Conservation (phyloP, 2,888 invertebrate genomes). For the Amphimallon solstitiale region DNA sequence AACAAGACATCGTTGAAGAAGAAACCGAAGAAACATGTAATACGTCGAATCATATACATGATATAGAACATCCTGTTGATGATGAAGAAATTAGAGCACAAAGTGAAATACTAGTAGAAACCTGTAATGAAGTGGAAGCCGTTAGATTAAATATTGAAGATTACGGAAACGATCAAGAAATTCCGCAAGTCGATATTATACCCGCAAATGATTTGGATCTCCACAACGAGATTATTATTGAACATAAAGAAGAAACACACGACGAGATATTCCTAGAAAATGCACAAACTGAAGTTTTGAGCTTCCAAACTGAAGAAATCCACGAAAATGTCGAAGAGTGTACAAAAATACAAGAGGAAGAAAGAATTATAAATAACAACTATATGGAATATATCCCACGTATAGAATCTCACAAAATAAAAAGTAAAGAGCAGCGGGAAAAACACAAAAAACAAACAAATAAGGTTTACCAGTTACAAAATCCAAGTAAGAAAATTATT, state of each 20-base stretch:
- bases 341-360: neutral
- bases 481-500: neutral
- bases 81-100: neutral
- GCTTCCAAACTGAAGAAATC: neutral
- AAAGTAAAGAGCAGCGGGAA: neutral
- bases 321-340: neutral
- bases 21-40: too few species aligned
- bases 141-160: neutral
- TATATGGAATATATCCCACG: constrained; percentile 2
- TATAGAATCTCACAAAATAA: neutral
- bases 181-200: neutral
- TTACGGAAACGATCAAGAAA: neutral
- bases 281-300: neutral
- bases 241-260: constrained; percentile 1
- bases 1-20: neutral
- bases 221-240: constrained; percentile 15
- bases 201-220: neutral
- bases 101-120: constrained; percentile 4
- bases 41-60: too few species aligned
- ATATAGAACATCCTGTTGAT: too few species aligned
- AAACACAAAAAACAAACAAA: constrained; percentile 1
- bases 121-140: neutral
- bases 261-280: constrained; percentile 7
- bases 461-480: neutral
- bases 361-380: constrained; percentile 7